Evolutionary conservation across 2,888 invertebrate genomes (phyloP).

Genomic region (Ommatoiulus sabulosus): DNA sequence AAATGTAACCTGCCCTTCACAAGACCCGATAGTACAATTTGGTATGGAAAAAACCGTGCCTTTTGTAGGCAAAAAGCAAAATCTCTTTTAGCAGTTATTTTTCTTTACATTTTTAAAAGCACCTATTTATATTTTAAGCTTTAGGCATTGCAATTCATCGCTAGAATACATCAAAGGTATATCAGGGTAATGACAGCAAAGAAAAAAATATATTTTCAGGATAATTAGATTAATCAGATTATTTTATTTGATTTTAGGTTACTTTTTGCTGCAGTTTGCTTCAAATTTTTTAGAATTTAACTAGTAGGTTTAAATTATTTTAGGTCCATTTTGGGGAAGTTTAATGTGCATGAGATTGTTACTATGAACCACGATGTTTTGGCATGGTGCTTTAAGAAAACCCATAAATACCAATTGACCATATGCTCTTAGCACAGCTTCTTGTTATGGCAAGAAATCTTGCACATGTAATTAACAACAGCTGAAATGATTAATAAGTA

Average conservation of each 20-base stretch:
- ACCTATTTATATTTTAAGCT: neutral
- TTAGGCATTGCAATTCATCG: neutral
- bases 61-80: neutral
- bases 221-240: neutral
- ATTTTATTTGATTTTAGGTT: neutral
- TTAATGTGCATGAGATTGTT: neutral
- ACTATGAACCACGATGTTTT: neutral
- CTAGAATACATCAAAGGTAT: neutral
- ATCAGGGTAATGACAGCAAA: neutral
- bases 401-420: neutral
- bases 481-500: neutral
- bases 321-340: neutral
- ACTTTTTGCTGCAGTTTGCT: neutral
- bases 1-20: neutral
- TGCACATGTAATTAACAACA: neutral
- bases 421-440: neutral
- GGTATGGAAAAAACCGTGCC: slow-evolving; percentile 12
- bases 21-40: slow-evolving; percentile 3
- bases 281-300: neutral
- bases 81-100: neutral
- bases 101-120: neutral
- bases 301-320: neutral
- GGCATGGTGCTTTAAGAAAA: neutral
- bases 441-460: neutral
- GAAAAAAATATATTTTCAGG: neutral